Conservation (phyloP, 2,888 invertebrate species). For the Eubasilissa splendida region DNA sequence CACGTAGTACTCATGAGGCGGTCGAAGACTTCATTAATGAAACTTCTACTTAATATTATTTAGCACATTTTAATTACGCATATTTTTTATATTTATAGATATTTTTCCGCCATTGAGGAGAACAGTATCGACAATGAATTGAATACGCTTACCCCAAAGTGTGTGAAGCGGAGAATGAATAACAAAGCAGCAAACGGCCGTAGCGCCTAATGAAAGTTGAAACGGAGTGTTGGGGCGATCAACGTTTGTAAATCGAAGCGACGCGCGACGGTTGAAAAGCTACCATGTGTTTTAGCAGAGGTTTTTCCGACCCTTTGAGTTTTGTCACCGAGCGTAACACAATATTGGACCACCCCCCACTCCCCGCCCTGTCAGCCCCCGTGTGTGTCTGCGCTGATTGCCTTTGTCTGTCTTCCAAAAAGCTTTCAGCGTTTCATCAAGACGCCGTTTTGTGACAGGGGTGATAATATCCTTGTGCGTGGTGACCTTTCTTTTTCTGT, state of each 20-base stretch:
- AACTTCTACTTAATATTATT: no score
- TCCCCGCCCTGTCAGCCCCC: neutral
- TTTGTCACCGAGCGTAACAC: constrained; percentile 53
- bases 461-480: constrained; percentile 3
- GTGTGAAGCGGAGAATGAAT: constrained; percentile 27
- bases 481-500: no score
- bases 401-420: constrained; percentile 57
- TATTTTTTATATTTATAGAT: no score
- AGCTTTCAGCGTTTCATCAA: constrained; percentile 57
- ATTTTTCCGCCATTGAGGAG: no score
- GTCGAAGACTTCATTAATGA: no score
- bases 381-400: constrained; percentile 49
- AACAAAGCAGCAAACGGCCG: constrained; percentile 28
- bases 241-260: constrained; percentile 39
- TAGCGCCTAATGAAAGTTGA: constrained; percentile 33
- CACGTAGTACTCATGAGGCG: no score
- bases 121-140: no score
- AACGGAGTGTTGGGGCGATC: constrained; percentile 33
- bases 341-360: constrained; percentile 46
- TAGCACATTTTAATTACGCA: no score
- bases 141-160: constrained; percentile 18
- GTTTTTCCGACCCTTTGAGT: constrained; percentile 56
- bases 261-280: constrained; percentile 37
- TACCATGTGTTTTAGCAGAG: constrained; percentile 42
- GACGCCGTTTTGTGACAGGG: constrained; percentile 47